Evolutionary conservation across 2,888 invertebrate genomes (phyloP), one percentile per base, ranked within the genome.

Genomic region (Dynastes tityus): DNA sequence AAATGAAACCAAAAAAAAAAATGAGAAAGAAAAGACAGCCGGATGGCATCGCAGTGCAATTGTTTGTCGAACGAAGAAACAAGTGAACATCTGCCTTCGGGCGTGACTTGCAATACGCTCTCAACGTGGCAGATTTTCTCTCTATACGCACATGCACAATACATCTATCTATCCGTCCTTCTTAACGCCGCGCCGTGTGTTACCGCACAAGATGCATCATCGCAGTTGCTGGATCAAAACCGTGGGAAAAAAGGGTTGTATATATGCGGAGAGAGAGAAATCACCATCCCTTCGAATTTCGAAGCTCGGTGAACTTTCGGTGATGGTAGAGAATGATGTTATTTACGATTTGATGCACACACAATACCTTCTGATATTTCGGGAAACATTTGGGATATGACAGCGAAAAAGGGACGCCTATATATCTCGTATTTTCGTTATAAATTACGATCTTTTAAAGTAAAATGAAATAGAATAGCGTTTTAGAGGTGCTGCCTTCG

Each of bases 21-120:
- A n/a, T 5, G 40, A 32, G 32, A 32, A 37, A 13, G 45, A 45
- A 67, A 63, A 63, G 63, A 45, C 63, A 32, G 32, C 45, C 11
- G 45, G 58, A 58, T 73, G 55, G 73, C 73, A 73, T 40, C 32
- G 55, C 73, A 51, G 58, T 84, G 84, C 84, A 85, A 84, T 86
- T 85, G 85, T 85, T 83, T 86, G 81, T 84, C 82, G 81, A 84
- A 83, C 85, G 83, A 40, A 58, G 73, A 73, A 73, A 40, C 73
- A 73, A 73, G 84, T 84, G 85, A 85, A 85, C 87, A 87, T 87
- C 87, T 87, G 87, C 85, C 84, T 64, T 80, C 82, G 81, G 83
- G 84, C 86, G 87, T 87, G 87, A 87, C 87, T 87, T 85, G 87
- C 86, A 86, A 86, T 86, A 83, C 81, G 63, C 77, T 63, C 63